Conservation (phyloP, 2,888 invertebrate genomes). For the Aethes cnicana region DNA sequence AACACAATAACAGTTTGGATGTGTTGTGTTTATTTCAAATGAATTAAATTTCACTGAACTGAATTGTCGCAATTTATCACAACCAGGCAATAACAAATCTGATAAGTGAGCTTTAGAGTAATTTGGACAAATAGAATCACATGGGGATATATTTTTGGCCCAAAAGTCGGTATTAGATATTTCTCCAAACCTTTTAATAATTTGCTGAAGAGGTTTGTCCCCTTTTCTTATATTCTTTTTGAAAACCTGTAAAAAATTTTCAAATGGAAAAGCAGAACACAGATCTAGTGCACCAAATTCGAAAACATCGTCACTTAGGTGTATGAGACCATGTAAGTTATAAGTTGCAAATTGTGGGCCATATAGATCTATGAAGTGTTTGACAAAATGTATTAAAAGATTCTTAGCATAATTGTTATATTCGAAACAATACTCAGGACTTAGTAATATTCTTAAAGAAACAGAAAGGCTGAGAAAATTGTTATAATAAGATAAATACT, state of each 20-base stretch:
- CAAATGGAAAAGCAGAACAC: conserved; percentile 34
- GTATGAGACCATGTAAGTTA: conserved; percentile 32
- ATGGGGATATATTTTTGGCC: no score
- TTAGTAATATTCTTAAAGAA: background rate
- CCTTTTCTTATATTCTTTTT: conserved; percentile 47
- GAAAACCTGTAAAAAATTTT: conserved; percentile 31
- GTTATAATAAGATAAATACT: background rate
- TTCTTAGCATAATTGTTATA: conserved; percentile 17
- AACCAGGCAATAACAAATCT: no score
- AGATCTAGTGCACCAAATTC: conserved; percentile 34
- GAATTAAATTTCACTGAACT: no score
- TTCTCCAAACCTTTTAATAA: conserved; percentile 28
- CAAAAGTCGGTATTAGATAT: conserved; percentile 20
- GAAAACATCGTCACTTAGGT: conserved; percentile 30
- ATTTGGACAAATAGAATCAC: no score
- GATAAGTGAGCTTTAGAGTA: no score
- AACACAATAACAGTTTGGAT: no score
- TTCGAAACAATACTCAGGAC: conserved; percentile 14
- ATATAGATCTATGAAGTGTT: conserved; percentile 24
- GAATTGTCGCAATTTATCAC: no score
- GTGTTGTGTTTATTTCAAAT: no score
- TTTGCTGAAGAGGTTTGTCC: conserved; percentile 48
- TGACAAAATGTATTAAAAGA: conserved; percentile 27
- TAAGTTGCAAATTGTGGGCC: conserved; percentile 27
- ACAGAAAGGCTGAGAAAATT: conserved; percentile 4